Evolutionary conservation across 2,113 vertebrate genomes (phyloP).

Genomic region (Deroptyus accipitrinus): DNA sequence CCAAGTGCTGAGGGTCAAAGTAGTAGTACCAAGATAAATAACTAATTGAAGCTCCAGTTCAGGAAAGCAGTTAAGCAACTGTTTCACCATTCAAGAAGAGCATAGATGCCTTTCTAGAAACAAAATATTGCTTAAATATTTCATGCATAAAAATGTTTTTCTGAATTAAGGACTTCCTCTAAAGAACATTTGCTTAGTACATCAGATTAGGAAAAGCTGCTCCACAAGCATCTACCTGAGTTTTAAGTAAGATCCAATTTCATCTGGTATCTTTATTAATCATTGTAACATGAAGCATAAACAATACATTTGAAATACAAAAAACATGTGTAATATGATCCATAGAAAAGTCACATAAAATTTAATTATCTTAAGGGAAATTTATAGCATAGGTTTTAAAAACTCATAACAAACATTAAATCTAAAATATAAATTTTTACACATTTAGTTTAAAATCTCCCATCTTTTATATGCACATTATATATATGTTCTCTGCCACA

Average conservation of each 20-base stretch:
- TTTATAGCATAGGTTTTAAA: neutral
- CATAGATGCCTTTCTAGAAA: neutral
- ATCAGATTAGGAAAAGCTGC: neutral
- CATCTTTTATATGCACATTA: neutral
- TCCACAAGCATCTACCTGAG: neutral
- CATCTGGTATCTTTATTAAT: neutral
- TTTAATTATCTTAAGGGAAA: neutral
- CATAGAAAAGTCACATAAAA: neutral
- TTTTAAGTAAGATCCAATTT: neutral
- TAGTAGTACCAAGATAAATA: neutral
- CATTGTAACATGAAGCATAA: neutral
- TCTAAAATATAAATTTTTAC: neutral
- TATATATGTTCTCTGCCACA: neutral
- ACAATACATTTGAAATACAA: neutral
- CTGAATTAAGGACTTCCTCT: neutral
- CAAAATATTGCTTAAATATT: neutral
- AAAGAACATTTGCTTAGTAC: neutral
- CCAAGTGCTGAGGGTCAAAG: neutral
- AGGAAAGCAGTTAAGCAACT: neutral
- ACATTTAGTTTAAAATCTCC: neutral
- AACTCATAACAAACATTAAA: neutral
- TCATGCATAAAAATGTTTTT: neutral
- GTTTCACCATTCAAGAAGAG: neutral
- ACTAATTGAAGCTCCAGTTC: neutral
- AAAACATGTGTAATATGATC: rapidly evolving